Base-by-base conservation (phyloP, 2,113 vertebrate species). In the Gnathonemus longibarbis region DNA sequence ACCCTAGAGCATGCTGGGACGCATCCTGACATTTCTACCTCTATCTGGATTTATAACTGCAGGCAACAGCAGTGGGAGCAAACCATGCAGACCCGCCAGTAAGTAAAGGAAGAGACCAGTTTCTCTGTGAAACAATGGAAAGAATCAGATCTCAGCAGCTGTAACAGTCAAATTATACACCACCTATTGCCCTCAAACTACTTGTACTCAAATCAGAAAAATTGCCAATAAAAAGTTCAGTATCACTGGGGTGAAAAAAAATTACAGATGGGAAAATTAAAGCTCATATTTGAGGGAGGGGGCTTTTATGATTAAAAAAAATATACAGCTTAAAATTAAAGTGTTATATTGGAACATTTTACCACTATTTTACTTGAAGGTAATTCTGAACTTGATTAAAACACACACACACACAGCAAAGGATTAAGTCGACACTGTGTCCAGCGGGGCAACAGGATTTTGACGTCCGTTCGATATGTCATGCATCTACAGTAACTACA, bases 341-440 rank as follows among this genome's bases (percentile, higher is more conserved):
- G 89, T 11, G 42, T 88, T 89, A 92, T 90, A 88, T 84, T 84
- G 77, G 58, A 90, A 88, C 90, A 91, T 80, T 58, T 85, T 42
- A 35, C 84, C 9, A 35, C 8, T 8, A 10, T 49, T 83, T 86
- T 88, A 84, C 80, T 88, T 83, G n/a, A 49, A 70, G 35, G 58
- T 83, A 56, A 89, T 53, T 77, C 53, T n/a, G 86, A 88, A 83
- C 48, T 53, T 13, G 11, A 70, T 66, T 66, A 31, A 70, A 9
- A 53, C 50, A 52, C 50, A 52, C 49, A 13, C 52, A 53, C 52
- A 56, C 2, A 58, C 6, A 46, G 6, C 42, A 46, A 6, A 19
- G 62, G 74, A 39, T 88, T 5, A 49, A 49, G 15, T 49, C 46
- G 13, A 42, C 13, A 35, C 1, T 17, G 27, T 77, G 74, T 77